phyloP scores from a whole-genome alignment of 2,113 vertebrate species.

The Sinosuthora webbiana region DNA sequence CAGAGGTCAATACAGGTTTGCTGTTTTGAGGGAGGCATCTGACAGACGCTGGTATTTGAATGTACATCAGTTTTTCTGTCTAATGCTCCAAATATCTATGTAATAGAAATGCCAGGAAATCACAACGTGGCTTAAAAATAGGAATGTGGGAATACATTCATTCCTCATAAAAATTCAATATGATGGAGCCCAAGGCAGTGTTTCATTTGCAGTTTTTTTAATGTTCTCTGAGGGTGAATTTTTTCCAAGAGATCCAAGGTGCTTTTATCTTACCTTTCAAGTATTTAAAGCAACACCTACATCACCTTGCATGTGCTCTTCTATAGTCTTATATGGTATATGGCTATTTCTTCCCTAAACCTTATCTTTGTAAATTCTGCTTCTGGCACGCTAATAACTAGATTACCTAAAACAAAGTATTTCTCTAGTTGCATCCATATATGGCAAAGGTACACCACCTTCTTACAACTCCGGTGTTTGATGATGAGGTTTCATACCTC shows the following conservation, averaged over 20 bases:
- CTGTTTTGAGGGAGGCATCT: not conserved
- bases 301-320: not conserved
- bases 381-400: not conserved
- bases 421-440: not conserved
- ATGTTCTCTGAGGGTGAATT: not conserved
- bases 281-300: not conserved
- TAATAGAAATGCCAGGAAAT: not conserved
- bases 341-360: not conserved
- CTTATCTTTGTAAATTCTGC: not conserved
- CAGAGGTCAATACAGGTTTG: not conserved
- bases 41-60: not conserved
- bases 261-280: not conserved
- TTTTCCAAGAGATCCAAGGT: not conserved
- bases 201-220: not conserved
- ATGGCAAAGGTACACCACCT: not conserved
- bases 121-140: not conserved
- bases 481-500: not conserved
- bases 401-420: fast-evolving
- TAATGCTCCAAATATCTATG: not conserved
- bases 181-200: fast-evolving
- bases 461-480: not conserved
- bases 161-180: not conserved
- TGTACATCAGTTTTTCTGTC: not conserved
- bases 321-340: not conserved
- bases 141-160: not conserved